These are phyloP conservation scores for Rhabdophis nuchalis DNA, from an alignment of 2,797 vertebrate species.

Conservation along the genomic window DNA sequence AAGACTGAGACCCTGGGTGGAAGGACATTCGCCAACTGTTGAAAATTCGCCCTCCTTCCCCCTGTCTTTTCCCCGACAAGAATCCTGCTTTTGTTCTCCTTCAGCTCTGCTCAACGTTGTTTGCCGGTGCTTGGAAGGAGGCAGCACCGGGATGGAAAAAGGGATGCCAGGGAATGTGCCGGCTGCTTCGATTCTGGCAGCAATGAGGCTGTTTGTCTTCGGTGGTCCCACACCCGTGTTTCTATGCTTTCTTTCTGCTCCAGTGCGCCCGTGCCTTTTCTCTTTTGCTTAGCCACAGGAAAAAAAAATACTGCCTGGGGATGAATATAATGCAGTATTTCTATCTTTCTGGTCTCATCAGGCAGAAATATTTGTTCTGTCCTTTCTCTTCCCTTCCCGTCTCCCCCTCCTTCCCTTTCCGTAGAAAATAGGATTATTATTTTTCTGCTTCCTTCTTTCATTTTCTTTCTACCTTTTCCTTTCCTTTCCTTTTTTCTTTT, in stretches of 20 bases:
- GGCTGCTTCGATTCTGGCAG: not conserved
- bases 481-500: no score
- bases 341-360: not conserved
- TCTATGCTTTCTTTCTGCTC: fast-evolving
- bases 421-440: no score
- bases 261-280: not conserved
- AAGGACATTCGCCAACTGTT: not conserved
- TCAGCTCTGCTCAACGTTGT: not conserved
- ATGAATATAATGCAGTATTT: not conserved
- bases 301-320: not conserved
- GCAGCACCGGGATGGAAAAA: not conserved
- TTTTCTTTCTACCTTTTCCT: no score
- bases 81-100: slow-evolving; percentile 11
- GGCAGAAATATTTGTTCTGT: not conserved
- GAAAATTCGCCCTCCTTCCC: not conserved
- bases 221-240: not conserved
- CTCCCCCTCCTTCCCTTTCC: not conserved
- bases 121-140: not conserved
- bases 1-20: not conserved
- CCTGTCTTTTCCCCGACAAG: not conserved
- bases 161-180: not conserved
- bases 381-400: not conserved
- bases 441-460: not conserved
- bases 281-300: not conserved
- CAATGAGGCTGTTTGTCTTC: slow-evolving; percentile 1